A percentile compares a stretch with the other conserved stretches of the same genome.
Conservation (phyloP, 2,888 invertebrate genomes). For the Nomada lathburiana region DNA sequence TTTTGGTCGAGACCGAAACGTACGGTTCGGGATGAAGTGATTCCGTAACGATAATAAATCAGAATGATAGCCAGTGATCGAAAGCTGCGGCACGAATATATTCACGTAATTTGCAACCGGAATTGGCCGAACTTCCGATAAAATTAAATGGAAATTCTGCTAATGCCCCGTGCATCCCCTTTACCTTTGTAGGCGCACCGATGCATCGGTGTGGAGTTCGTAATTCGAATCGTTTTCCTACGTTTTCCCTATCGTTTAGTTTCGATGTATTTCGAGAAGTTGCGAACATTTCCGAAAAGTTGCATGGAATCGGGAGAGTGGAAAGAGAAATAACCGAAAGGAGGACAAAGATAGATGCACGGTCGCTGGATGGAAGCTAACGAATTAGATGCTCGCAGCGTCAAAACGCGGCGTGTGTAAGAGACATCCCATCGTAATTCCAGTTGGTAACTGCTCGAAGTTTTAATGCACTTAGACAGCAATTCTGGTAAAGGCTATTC, state of each 20-base stretch:
- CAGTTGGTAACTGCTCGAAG: conserved; percentile 45
- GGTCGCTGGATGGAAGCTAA: conserved; percentile 26
- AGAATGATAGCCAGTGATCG: conserved; percentile 13
- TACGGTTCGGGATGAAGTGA: conserved; percentile 9
- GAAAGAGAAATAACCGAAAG: not conserved
- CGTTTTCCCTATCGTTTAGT: not conserved
- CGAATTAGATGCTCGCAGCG: conserved; percentile 41
- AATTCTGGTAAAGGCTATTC: conserved; percentile 53
- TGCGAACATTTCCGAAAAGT: not conserved
- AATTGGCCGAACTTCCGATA: conserved; percentile 23
- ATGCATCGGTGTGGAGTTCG: not conserved
- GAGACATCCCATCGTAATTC: conserved; percentile 44
- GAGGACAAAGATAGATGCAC: conserved; percentile 23
- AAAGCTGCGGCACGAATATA: conserved; percentile 3
- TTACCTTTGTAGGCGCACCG: conserved; percentile 1
- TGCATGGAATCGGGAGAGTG: not conserved
- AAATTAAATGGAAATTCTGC: conserved; percentile 52
- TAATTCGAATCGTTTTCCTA: not conserved
- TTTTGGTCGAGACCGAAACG: conserved; percentile 14
- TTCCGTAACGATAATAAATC: conserved; percentile 42
- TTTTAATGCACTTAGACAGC: conserved; percentile 58
- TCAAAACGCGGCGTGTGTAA: conserved; percentile 20
- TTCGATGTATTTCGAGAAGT: not conserved
- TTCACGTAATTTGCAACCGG: conserved; percentile 31
- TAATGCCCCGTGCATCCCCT: conserved; percentile 26